Percentiles rank a stretch among this genome's conserved stretches.
Conservation (phyloP, 1,140 invertebrate genomes). For the Palaemon carinicauda region DNA sequence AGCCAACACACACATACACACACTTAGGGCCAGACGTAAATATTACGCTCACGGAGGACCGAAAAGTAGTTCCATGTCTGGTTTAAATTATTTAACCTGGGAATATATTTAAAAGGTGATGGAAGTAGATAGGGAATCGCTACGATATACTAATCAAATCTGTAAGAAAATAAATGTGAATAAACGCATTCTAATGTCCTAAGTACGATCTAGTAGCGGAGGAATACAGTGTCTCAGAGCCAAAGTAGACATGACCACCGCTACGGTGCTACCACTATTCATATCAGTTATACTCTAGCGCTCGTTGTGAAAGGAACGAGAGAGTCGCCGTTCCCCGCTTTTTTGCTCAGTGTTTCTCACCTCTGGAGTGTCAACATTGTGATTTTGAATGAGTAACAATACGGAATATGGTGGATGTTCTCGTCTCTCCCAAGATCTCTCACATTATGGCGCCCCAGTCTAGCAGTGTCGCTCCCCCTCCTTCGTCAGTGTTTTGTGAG, state of each 20-base stretch:
- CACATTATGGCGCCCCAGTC: constrained; percentile 39
- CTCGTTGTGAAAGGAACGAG: constrained; percentile 23
- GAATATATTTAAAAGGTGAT: not conserved
- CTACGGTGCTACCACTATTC: constrained; percentile 11
- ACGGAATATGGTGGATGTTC: constrained; percentile 32
- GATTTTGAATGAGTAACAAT: constrained; percentile 16
- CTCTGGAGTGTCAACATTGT: not conserved
- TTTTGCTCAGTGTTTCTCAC: not conserved
- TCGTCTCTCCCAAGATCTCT: constrained; percentile 33
- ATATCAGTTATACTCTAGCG: constrained; percentile 39
- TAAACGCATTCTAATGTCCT: not conserved
- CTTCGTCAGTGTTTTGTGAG: constrained; percentile 15
- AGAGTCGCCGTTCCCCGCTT: not conserved
- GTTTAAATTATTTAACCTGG: not conserved
- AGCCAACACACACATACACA: not conserved
- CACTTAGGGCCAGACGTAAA: constrained; percentile 37
- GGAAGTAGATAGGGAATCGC: not conserved
- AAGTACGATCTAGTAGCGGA: constrained; percentile 18
- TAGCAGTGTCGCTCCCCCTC: constrained; percentile 17
- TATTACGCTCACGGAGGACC: constrained; percentile 29
- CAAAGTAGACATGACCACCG: constrained; percentile 34
- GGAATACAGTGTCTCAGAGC: constrained; percentile 30
- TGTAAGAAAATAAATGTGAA: not conserved
- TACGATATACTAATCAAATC: not conserved
- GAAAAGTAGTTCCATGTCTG: constrained; percentile 41